Evolutionary conservation across 2,113 vertebrate genomes (phyloP), one percentile per base, ranked within the genome.

Genomic region (Illadopsis cleaveri): DNA sequence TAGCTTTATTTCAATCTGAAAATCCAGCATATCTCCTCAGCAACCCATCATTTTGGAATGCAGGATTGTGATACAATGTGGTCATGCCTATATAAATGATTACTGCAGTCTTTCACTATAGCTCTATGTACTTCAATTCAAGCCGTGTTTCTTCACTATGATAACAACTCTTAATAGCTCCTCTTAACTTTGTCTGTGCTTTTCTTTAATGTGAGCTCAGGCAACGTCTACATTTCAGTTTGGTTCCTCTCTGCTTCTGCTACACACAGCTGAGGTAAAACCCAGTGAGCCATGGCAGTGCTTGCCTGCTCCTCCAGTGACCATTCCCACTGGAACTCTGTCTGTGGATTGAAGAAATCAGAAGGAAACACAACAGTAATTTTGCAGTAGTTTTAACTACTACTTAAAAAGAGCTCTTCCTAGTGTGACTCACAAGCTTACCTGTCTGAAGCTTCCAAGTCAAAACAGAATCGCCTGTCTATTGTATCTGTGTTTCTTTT

Each of bases 381-480:
- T 53, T 33, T 37, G 31, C 37, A 86, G 33, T 9, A 58, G 21
- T 19, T 48, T 65, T 37, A 62, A 70, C 13, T 8, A 6, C 15
- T 62, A 12, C 10, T 20, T 50, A 28, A 7, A 33, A 58, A 69
- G 27, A 78, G 66, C 37, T n/a, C 24, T 51, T 76, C 65, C 25
- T 18, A 28, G 28, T 13, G 16, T 35, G 71, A 75, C 84, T 54
- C n/a, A 56, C 0, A 6, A 88, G 95, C 94, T 96, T 98, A 99
- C 99, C 99, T 98, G 96, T 99, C 99, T 72, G 98, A 98, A 94
- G 98, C 98, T 97, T 99, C 99, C 3, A 99, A 97, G 47, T 99
- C 99, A 82, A 99, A 98, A 96, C 99, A 99, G 98, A 99, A 99
- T 70, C 99, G 97, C 87, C 99, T 98, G 97, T 99, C 99, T 76